Base-by-base conservation (phyloP, 2,888 invertebrate genomes). In the Tetranychus truncatus region DNA sequence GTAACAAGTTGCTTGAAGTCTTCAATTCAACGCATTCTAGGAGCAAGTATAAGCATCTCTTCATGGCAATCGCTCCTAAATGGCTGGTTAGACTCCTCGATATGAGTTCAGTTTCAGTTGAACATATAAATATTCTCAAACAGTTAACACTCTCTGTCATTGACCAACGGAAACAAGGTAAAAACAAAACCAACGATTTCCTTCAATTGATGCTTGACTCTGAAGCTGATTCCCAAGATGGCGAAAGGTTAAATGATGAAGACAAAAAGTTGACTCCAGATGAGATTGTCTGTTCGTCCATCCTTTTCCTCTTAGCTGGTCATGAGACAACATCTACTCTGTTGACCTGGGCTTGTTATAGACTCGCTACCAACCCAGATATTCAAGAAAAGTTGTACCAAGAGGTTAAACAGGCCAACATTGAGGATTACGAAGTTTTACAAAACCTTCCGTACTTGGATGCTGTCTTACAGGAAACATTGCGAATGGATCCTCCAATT, bases 41-140 rank as follows among this genome's bases (percentile, higher is more conserved):
- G 9, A 15, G 7, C 7, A 9, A 9, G 15, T 15, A 15, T 15
- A 55, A 15, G 15, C 15, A 15, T 6, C 2, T 55, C 9, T 55
- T 55, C 55, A 5, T 55, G 9, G 9, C 15, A 0, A 2, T 9
- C 0, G 5, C 15, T 15, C 55, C 88, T 24, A n/a, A 46, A 15
- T 45, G 66, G 21, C 11, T 69, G 4, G 9, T n/a, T 11, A 3
- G n/a, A 24, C 9, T n/a, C 7, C 34, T 69, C 9, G 11, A 24
- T 1, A 24, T 69, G 5, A 34, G 34, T 69, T 69, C 34, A 24
- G 34, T 69, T 34, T 11, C 34, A 24, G 21, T 34, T 9, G 8
- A 69, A 24, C 9, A 24, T 34, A 24, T 69, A 11, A n/a, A 4
- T 9, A 2, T 18, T 11, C 34, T 69, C 1, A 69, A n/a, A 8